phyloP scores from a whole-genome alignment of 2,888 invertebrate species.

The Watsonalla binaria region DNA sequence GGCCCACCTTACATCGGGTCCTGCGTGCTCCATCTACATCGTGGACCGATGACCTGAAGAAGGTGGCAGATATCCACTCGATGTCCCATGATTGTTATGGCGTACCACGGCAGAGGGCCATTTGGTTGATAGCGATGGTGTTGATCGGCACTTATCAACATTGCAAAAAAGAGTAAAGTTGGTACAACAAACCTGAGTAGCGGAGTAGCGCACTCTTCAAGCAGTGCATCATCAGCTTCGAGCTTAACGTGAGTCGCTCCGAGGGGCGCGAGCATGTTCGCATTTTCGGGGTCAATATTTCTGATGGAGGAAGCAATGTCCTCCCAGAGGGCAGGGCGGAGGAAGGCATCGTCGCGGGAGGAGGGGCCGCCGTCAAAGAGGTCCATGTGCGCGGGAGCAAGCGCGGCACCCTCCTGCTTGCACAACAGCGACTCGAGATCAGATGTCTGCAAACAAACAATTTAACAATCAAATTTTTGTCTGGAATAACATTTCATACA shows the following conservation, averaged over 20 bases:
- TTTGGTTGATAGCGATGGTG: too few species aligned
- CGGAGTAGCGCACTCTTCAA: constrained; percentile 82
- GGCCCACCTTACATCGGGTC: too few species aligned
- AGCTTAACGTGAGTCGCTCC: constrained; percentile 86
- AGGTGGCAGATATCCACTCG: too few species aligned
- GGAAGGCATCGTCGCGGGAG: constrained; percentile 89
- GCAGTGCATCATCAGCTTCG: constrained; percentile 81
- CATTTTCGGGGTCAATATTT: constrained; percentile 93
- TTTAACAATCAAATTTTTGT: not conserved
- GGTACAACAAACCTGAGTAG: constrained; percentile 56
- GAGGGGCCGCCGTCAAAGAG: constrained; percentile 75
- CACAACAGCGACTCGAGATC: constrained; percentile 89
- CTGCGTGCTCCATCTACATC: too few species aligned
- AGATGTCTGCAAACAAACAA: constrained; percentile 80
- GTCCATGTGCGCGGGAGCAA: constrained; percentile 80
- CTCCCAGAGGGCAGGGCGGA: constrained; percentile 93
- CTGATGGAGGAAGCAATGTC: constrained; percentile 94
- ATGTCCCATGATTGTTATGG: too few species aligned
- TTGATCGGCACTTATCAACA: too few species aligned
- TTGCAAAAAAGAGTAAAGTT: too few species aligned
- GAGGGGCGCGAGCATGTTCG: constrained; percentile 88
- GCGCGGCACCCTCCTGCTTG: constrained; percentile 84
- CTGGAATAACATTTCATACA: too few species aligned
- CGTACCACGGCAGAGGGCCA: too few species aligned
- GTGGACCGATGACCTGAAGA: too few species aligned